phyloP scores from a whole-genome alignment of 2,888 invertebrate species.

The Chrysolina oricalcia region DNA sequence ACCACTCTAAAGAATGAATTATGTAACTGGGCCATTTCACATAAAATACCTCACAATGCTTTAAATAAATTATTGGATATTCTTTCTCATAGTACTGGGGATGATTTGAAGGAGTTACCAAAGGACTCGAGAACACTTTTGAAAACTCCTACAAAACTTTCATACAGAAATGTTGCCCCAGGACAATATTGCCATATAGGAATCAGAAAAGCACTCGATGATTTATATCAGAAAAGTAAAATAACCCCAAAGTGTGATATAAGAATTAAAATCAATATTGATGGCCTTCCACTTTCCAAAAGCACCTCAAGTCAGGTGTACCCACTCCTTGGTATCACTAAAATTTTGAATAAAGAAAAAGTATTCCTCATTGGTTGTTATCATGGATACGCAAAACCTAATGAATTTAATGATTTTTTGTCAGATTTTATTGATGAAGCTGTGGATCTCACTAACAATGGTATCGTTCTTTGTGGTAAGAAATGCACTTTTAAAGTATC shows the following conservation, averaged over 20 bases:
- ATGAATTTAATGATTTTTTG: constrained; percentile 21
- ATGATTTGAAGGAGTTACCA: constrained; percentile 23
- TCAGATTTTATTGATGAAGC: constrained; percentile 13
- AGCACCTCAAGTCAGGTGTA: constrained; percentile 29
- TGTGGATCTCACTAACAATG: constrained; percentile 11
- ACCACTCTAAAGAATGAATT: too few relatives aligned
- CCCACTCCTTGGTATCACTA: constrained; percentile 31
- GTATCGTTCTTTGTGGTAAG: constrained; percentile 4
- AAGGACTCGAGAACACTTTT: constrained; percentile 31
- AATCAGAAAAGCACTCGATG: constrained; percentile 24
- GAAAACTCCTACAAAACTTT: constrained; percentile 14
- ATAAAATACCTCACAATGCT: constrained; percentile 29
- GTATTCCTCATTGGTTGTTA: constrained; percentile 25
- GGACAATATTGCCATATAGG: constrained; percentile 14
- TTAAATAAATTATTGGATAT: constrained; percentile 30
- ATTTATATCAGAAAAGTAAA: too few relatives aligned
- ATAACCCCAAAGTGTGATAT: constrained; percentile 7
- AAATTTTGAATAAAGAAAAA: constrained; percentile 16
- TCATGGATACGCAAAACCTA: constrained; percentile 26
- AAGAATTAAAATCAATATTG: constrained; percentile 30
- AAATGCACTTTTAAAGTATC: constrained; percentile 15
- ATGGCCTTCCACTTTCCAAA: too few relatives aligned
- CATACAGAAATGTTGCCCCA: neutral
- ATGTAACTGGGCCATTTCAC: constrained; percentile 20
- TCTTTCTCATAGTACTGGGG: constrained; percentile 1